Percentiles rank a stretch among this genome's conserved stretches.
Conservation (phyloP, 2,888 invertebrate genomes). For the Nephrotoma appendiculata region DNA sequence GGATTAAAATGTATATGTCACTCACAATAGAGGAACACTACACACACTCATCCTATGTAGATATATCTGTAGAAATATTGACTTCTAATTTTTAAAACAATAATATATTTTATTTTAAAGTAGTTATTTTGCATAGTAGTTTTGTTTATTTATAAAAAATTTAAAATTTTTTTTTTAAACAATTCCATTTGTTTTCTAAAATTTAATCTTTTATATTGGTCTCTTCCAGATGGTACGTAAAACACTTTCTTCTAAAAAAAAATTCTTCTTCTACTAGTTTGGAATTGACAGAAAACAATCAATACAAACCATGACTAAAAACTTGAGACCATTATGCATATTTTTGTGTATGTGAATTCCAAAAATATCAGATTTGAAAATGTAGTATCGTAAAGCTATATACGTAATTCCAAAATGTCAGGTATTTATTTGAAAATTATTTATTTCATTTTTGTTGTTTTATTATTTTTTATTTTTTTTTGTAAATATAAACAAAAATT, state of each 20-base stretch:
- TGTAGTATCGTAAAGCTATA: neutral
- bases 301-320: neutral
- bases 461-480: neutral
- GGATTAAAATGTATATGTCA: neutral
- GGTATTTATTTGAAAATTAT: neutral
- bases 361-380: neutral
- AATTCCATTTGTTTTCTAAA: neutral
- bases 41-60: too few species aligned
- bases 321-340: neutral
- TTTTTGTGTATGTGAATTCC: neutral
- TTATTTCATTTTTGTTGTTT: neutral
- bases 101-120: neutral
- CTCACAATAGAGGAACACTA: neutral
- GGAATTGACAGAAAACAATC: neutral
- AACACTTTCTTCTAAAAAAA: neutral
- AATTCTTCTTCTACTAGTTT: slow-evolving; percentile 2
- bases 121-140: neutral
- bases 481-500: neutral
- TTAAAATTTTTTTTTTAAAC: neutral
- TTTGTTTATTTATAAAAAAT: neutral
- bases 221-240: slow-evolving; percentile 4
- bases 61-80: neutral
- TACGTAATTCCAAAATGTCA: neutral
- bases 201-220: slow-evolving; percentile 1
- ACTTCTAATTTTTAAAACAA: neutral